Evolutionary conservation across 1,140 invertebrate species (phyloP).

Genomic region (Conus betulinus): DNA sequence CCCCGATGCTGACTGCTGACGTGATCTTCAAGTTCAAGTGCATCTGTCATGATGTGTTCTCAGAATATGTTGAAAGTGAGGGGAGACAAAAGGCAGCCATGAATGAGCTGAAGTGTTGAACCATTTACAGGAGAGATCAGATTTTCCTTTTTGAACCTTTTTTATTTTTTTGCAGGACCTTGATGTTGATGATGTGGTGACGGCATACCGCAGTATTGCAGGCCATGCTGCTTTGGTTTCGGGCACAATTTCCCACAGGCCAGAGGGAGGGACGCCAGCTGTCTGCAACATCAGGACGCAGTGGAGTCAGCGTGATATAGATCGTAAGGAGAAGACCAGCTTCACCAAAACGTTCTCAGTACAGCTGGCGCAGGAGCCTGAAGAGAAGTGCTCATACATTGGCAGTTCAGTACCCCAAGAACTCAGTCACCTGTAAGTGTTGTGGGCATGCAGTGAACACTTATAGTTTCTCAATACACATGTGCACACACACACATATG

Average conservation of each 20-base stretch:
- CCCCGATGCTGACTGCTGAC: no score
- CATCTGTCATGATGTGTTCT: no score
- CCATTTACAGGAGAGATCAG: no score
- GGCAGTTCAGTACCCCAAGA: not conserved
- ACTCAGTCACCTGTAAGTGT: not conserved
- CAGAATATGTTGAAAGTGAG: no score
- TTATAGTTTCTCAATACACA: no score
- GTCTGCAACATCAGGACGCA: not conserved
- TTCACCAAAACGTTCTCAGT: not conserved
- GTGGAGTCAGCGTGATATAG: conserved; percentile 59
- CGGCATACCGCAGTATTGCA: not conserved
- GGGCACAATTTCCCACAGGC: not conserved
- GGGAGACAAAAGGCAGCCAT: no score
- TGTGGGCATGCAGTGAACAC: no score
- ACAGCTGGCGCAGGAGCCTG: not conserved
- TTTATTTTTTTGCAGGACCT: conserved; percentile 1
- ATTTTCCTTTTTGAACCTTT: no score
- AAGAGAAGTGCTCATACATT: not conserved
- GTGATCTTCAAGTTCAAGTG: no score
- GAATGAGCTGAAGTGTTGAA: no score
- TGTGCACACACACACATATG: no score
- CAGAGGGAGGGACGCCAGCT: not conserved
- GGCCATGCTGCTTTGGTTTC: not conserved
- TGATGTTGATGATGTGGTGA: not conserved
- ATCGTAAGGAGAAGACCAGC: conserved; percentile 61